Evolutionary conservation across 2,888 invertebrate genomes (phyloP).

Genomic region (Tholera decimalis): DNA sequence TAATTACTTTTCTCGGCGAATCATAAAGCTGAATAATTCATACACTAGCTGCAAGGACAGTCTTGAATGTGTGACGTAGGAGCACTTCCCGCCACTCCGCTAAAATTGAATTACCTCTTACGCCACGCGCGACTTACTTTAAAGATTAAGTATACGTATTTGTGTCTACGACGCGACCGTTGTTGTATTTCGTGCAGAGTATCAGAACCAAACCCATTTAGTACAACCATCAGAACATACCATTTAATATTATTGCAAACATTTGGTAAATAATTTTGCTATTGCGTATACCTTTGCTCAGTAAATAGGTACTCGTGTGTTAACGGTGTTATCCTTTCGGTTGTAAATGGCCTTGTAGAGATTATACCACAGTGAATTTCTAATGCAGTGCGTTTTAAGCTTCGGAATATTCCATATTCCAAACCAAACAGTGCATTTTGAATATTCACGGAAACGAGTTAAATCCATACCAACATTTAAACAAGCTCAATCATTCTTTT

Average conservation of each 20-base stretch:
- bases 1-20: slow-evolving; percentile 87
- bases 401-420: neutral
- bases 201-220: slow-evolving; percentile 22
- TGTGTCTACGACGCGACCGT: slow-evolving; percentile 36
- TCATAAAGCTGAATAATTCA: slow-evolving; percentile 86
- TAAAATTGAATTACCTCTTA: slow-evolving; percentile 77
- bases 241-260: slow-evolving; percentile 24
- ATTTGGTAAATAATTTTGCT: slow-evolving; percentile 32
- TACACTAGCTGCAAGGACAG: slow-evolving; percentile 76
- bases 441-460: neutral
- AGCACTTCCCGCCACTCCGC: slow-evolving; percentile 68
- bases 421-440: neutral
- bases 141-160: slow-evolving; percentile 60
- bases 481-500: too few relatives aligned
- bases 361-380: slow-evolving; percentile 27
- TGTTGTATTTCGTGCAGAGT: slow-evolving; percentile 31
- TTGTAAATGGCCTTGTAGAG: slow-evolving; percentile 10
- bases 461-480: neutral
- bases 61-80: slow-evolving; percentile 71
- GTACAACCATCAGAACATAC: slow-evolving; percentile 21
- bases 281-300: slow-evolving; percentile 30
- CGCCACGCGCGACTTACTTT: slow-evolving; percentile 57
- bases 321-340: slow-evolving; percentile 19
- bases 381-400: neutral
- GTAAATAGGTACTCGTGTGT: neutral